A percentile compares a stretch with the other conserved stretches of the same genome.
Evolutionary conservation across 2,113 vertebrate genomes (phyloP).

Genomic region (Thunnus maccoyii): DNA sequence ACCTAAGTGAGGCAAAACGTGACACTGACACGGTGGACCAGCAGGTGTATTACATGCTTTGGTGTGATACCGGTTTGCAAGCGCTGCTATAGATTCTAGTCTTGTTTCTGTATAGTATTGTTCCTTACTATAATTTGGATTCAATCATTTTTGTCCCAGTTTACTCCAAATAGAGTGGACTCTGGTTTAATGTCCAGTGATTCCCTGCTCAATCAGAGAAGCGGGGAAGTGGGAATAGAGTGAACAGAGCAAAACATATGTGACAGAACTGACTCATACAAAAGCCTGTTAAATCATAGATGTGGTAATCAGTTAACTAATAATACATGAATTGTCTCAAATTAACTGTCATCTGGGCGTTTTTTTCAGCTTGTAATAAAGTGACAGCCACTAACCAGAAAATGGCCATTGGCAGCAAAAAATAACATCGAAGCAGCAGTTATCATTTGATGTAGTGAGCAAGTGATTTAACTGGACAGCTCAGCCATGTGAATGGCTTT

Average conservation of each 20-base stretch:
- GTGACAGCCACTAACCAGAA: background rate
- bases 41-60: no score
- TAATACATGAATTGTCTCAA: background rate
- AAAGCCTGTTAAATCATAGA: background rate
- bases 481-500: background rate
- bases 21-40: no score
- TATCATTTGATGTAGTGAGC: background rate
- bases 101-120: background rate
- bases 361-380: background rate
- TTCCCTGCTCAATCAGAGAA: background rate
- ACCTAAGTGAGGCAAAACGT: no score
- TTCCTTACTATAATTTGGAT: background rate
- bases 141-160: slow-evolving; percentile 19
- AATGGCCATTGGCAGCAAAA: background rate
- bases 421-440: background rate
- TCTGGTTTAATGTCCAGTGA: background rate
- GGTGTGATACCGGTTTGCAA: no score
- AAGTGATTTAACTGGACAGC: background rate
- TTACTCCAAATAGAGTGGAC: background rate
- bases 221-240: background rate
- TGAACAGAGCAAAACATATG: slow-evolving; percentile 7
- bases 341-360: background rate
- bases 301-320: background rate
- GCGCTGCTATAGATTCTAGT: no score
- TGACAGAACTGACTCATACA: background rate